Evolutionary conservation across 2,888 invertebrate species (phyloP), one percentile per base, ranked within the genome.

Genomic region (Hypselothyrea guttata): DNA sequence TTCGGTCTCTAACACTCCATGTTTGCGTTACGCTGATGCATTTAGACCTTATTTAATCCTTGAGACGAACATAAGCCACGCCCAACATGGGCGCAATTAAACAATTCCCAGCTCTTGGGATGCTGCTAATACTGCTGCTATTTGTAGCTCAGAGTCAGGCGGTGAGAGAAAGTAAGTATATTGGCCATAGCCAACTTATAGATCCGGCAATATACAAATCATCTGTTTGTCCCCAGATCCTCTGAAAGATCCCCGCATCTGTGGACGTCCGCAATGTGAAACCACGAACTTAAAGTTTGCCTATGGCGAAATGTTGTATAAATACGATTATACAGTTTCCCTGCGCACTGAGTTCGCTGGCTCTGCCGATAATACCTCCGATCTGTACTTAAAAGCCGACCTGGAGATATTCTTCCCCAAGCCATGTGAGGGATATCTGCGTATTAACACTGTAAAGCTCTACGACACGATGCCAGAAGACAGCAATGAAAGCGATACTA

Each of bases 321-420:
- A 92, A 78, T 96, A 96, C 90, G 92, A 93, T 42, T 96, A 96
- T 86, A 92, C 92, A 73, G 92, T 94, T 7, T 92, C 94, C 75
- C 92, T 95, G n/a, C 93, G 92, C 59, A 93, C 94, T 0, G 92
- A 94, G 79, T 95, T 94, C 75, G 91, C 91, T 55, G 94, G 94
- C 0, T 93, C 93, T 1, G 94, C 94, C 71, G 93, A 92, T 75
- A 95, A 95, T 74, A 93, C 93, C 38, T 95, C 95, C 0, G 93
- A 92, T 13, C 88, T 96, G 31, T 91, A 92, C 81, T 89, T 95
- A 9, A 92, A 92, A 69, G 92, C 94, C 38, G 88, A 90, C 55
- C 81, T 91, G 4, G 91, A 91, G 40, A 79, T 96, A 42, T 92
- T 93, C 65, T 95, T 95, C 79, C 91, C 93, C 12, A 93, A 93